Base-by-base conservation (phyloP, 2,797 vertebrate genomes). In the Paratrypauchen microcephalus region DNA sequence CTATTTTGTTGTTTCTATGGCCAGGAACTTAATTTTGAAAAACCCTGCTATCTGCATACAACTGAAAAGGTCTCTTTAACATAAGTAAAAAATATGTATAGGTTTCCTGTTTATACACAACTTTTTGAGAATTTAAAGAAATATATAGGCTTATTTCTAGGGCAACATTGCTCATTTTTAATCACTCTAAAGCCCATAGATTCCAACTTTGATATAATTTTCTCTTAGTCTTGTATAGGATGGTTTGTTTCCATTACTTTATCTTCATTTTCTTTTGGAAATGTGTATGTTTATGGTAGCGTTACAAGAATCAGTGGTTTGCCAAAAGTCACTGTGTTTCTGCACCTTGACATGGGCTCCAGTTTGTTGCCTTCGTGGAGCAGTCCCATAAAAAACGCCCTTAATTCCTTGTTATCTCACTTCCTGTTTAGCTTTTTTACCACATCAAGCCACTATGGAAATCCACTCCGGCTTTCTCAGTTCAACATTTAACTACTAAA, bases 381-480 rank as follows among this genome's bases (percentile, higher is more conserved):
- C 66, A 76, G 48, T 80, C 76, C 70, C 68, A 62, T 30, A 2
- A 41, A 74, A 66, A 66, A 67, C 23, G 32, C 59, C 56, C 68
- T 70, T 77, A 77, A 79, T 81, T 85, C 55, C 32, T 55, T 64
- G 72, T 77, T 74, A 87, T 86, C 87, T 83, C 64, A 74, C 65
- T 89, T 89, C 85, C 86, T 86, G 80, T 69, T 72, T 68, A 23
- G 41, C 58, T 69, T 62, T 48, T 50, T 41, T 48, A 67, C 65
- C 62, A 32, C 57, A 69, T 80, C 45, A 55, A 63, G 36, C 16
- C 57, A 12, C 36, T 16, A 60, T 71, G 47, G 47, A 30, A 57
- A 32, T 41, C n/a, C 19, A 62, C 8, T 41, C 55, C 52, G 32
- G 16, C 48, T 60, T 32, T 24, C 59, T 67, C 39, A 19, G 4